phyloP scores from a whole-genome alignment of 2,888 invertebrate species.

The Sphaerolaimus hirsutus region DNA sequence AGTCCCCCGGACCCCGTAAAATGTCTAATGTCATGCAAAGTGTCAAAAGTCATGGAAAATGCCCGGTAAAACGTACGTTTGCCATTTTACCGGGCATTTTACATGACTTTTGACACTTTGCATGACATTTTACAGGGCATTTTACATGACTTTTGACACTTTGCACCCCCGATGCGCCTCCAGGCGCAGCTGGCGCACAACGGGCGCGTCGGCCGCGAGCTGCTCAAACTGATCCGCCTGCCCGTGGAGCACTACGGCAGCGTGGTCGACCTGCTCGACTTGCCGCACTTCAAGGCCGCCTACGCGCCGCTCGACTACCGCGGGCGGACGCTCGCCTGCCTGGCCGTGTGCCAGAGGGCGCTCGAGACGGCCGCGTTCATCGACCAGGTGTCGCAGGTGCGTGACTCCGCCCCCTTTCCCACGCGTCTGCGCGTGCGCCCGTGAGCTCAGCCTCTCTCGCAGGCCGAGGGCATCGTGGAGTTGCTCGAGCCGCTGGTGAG shows the following conservation, averaged over 20 bases:
- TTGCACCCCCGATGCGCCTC: no score
- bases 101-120: not conserved
- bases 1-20: no score
- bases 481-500: slow-evolving; percentile 62
- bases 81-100: not conserved
- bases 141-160: slow-evolving; percentile 4
- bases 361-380: slow-evolving; percentile 60
- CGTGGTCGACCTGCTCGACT: slow-evolving; percentile 45
- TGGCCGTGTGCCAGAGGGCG: slow-evolving; percentile 65
- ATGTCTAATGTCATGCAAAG: no score
- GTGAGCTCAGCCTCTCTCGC: slow-evolving; percentile 3
- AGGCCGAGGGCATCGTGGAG: slow-evolving; percentile 49
- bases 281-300: slow-evolving; percentile 30
- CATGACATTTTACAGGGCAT: not conserved
- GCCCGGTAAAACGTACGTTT: slow-evolving; percentile 38
- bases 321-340: slow-evolving; percentile 52
- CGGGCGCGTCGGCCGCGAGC: slow-evolving; percentile 64
- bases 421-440: not conserved
- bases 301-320: slow-evolving; percentile 64
- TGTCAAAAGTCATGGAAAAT: no score
- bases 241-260: slow-evolving; percentile 85
- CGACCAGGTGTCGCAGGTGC: slow-evolving; percentile 45
- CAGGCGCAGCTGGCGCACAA: slow-evolving; percentile 50
- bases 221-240: slow-evolving; percentile 70
- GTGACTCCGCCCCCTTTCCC: not conserved